Conservation (phyloP, 2,888 invertebrate species). For the Ormyrus nitidulus region DNA sequence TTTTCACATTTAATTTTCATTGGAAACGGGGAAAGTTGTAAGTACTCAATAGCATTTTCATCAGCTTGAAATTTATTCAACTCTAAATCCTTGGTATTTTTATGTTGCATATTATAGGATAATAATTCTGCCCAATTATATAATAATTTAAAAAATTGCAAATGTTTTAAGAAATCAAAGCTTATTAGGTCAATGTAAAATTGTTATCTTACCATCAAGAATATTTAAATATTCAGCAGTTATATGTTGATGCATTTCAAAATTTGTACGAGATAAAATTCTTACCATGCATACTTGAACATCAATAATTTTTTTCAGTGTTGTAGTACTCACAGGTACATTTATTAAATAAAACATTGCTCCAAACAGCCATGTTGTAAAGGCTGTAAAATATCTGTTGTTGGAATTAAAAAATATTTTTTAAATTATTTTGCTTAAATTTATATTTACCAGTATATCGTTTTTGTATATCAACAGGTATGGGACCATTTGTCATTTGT, state of each 20-base stretch:
- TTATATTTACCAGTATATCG: constrained; percentile 64
- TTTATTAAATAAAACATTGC: constrained; percentile 81
- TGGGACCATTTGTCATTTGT: constrained; percentile 57
- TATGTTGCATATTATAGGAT: constrained; percentile 57
- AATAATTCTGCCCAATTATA: constrained; percentile 67
- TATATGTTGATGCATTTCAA: constrained; percentile 65
- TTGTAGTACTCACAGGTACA: constrained; percentile 68
- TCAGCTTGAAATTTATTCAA: constrained; percentile 63
- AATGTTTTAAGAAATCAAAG: constrained; percentile 19
- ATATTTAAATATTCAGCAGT: constrained; percentile 66
- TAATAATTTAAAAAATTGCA: constrained; percentile 65
- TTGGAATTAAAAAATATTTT: constrained; percentile 4
- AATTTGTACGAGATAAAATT: constrained; percentile 66
- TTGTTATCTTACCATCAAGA: constrained; percentile 63
- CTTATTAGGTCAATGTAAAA: background rate
- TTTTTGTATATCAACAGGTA: constrained; percentile 60
- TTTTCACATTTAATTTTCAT: constrained; percentile 61
- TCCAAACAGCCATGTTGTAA: constrained; percentile 83
- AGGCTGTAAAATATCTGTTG: constrained; percentile 71
- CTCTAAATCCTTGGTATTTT: constrained; percentile 34
- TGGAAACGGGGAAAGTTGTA: constrained; percentile 65
- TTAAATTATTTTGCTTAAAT: background rate
- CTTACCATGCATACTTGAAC: constrained; percentile 70
- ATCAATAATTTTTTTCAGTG: constrained; percentile 65
- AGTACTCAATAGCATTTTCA: constrained; percentile 62